Percentiles rank a stretch among this genome's conserved stretches.
Conservation (phyloP, 2,797 vertebrate species). For the Neostethus bicornis region DNA sequence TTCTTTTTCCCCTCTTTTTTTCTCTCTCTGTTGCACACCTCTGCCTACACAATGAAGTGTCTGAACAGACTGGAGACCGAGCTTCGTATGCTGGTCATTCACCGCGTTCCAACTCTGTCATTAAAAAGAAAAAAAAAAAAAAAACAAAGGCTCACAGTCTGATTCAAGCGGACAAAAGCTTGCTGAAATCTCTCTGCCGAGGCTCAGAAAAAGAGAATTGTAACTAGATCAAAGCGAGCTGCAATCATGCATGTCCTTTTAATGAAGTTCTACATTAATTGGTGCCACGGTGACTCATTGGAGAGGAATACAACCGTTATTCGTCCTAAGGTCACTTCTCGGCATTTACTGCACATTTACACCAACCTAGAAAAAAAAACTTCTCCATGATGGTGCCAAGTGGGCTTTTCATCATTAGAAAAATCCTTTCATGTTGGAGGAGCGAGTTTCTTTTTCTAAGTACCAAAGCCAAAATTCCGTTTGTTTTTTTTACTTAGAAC, state of each 20-base stretch:
- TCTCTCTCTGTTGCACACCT: conserved; percentile 33
- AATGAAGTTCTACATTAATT: conserved; percentile 80
- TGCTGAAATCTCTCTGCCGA: conserved; percentile 35
- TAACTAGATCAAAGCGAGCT: conserved; percentile 73
- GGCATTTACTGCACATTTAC: conserved; percentile 30
- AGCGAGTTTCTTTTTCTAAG: conserved; percentile 6
- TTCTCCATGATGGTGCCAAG: conserved; percentile 17
- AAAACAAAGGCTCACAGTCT: conserved; percentile 59
- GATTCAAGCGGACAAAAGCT: conserved; percentile 55
- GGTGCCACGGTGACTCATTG: conserved; percentile 43
- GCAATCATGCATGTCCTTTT: conserved; percentile 81
- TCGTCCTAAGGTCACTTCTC: conserved; percentile 22
- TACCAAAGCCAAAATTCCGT: conserved; percentile 4
- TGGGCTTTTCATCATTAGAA: conserved; percentile 24
- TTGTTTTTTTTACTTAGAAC: conserved; percentile 77
- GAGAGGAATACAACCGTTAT: conserved; percentile 12
- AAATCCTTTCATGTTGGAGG: conserved; percentile 22
- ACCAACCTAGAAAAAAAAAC: conserved; percentile 17
- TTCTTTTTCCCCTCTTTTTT: conserved; percentile 5
- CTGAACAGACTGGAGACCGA: conserved; percentile 31
- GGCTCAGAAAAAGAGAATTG: conserved; percentile 48
- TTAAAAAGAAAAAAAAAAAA: conserved; percentile 42
- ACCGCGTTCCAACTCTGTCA: conserved; percentile 49
- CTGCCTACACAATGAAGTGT: conserved; percentile 33
- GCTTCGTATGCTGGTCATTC: conserved; percentile 60